Conservation (phyloP, 2,113 vertebrate genomes). For the Grammomys dolichurus region DNA sequence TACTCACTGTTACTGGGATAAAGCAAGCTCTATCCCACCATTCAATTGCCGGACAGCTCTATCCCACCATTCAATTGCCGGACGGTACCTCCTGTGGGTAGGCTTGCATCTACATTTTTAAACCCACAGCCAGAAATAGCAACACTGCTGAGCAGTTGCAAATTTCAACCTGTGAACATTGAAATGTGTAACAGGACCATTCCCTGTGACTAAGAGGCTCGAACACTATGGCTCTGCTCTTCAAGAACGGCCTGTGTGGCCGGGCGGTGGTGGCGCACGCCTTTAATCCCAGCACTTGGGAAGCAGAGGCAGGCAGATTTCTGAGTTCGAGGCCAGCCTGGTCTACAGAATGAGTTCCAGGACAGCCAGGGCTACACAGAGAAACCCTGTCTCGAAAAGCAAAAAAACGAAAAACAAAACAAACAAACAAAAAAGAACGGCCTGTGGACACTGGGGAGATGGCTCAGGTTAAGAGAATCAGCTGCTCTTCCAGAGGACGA, state of each 20-base stretch:
- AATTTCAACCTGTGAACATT: not conserved
- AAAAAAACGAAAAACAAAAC: no score
- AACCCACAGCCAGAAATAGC: conserved; percentile 33
- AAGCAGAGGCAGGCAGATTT: no score
- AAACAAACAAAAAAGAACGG: not conserved
- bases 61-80: not conserved
- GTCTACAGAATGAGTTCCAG: no score
- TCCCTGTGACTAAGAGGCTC: not conserved
- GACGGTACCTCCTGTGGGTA: not conserved
- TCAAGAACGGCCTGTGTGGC: not conserved
- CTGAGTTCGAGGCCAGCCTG: no score
- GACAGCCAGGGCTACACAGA: no score
- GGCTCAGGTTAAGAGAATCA: not conserved
- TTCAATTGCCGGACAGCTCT: not conserved
- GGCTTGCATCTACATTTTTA: not conserved
- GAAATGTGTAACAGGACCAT: not conserved
- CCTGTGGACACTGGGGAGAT: not conserved
- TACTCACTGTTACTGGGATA: not conserved
- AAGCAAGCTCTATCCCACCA: not conserved
- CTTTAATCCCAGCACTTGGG: no score
- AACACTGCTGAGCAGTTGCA: not conserved
- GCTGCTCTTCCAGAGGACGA: not conserved
- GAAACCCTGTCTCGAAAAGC: no score
- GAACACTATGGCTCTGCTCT: not conserved
- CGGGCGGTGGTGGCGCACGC: no score